phyloP scores from a whole-genome alignment of 64 coral and sea anemone genomes.

The Pocillopora verrucosa region DNA sequence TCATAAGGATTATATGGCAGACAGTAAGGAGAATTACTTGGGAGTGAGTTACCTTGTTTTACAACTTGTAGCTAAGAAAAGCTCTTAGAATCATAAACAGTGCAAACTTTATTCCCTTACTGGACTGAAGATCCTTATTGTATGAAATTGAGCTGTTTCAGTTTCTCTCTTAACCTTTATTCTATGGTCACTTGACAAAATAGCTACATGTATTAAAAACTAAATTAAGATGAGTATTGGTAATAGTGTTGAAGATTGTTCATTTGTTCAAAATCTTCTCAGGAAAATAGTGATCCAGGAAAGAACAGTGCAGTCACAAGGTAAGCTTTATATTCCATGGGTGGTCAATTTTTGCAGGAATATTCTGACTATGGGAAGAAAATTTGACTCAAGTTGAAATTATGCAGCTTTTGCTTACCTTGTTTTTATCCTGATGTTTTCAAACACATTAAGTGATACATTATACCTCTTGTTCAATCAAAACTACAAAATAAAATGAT shows the following conservation, averaged over 20 bases:
- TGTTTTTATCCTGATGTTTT: too few relatives aligned
- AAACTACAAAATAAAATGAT: too few relatives aligned
- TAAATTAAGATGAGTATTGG: background rate
- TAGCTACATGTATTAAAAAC: background rate
- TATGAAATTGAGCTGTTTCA: background rate
- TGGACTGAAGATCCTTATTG: background rate
- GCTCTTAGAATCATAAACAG: background rate
- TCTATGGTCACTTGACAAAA: background rate
- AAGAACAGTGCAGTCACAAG: constrained; percentile 38
- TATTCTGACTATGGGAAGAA: background rate
- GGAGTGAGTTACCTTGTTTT: background rate
- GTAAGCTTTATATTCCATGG: background rate
- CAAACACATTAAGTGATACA: too few relatives aligned
- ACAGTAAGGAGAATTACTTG: background rate
- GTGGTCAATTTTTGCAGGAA: background rate
- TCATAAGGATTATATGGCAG: too few relatives aligned
- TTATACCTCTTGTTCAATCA: too few relatives aligned
- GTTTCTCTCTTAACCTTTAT: background rate
- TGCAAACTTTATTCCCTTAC: background rate
- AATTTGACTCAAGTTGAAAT: too few relatives aligned
- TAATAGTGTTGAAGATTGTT: too few relatives aligned
- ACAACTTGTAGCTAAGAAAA: background rate
- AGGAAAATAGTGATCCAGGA: constrained; percentile 76
- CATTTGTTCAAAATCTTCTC: background rate
- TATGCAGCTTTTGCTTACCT: too few relatives aligned